phyloP scores from a whole-genome alignment of 2,888 invertebrate genomes.

The Monopis laevigella region DNA sequence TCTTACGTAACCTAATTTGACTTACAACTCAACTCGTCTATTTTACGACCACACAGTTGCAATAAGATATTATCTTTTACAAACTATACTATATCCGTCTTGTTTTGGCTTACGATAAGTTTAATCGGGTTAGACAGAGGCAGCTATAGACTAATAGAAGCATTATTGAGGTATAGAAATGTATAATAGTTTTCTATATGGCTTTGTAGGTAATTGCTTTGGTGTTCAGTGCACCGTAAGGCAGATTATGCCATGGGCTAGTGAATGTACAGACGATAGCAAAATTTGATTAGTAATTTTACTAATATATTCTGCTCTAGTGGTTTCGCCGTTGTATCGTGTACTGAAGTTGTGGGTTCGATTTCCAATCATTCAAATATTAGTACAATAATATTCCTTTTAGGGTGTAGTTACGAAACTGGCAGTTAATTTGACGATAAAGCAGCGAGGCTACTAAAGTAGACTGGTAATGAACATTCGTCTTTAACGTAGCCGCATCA shows the following conservation, averaged over 20 bases:
- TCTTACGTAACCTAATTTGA: neutral
- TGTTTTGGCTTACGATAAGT: neutral
- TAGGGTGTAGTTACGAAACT: too few species aligned
- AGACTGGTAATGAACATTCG: too few species aligned
- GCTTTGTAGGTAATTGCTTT: constrained; percentile 15
- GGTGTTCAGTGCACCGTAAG: constrained; percentile 18
- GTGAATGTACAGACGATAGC: constrained; percentile 8
- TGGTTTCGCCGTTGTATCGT: too few species aligned
- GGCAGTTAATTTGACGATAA: too few species aligned
- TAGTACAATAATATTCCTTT: too few species aligned
- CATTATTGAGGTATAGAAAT: neutral
- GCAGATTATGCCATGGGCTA: constrained; percentile 11
- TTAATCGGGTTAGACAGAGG: constrained; percentile 1
- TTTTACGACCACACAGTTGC: constrained; percentile 9
- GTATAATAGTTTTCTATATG: constrained; percentile 1
- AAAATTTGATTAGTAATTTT: too few species aligned
- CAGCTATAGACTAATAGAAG: neutral
- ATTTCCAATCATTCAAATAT: too few species aligned
- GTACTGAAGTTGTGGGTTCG: too few species aligned
- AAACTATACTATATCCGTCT: constrained; percentile 3
- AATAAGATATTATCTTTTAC: constrained; percentile 10
- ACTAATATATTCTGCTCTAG: too few species aligned
- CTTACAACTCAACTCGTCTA: constrained; percentile 1
- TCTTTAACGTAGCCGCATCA: too few species aligned
- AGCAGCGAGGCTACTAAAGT: too few species aligned